These are phyloP conservation scores for Scartelaos histophorus DNA, from an alignment of 2,113 vertebrate species.

Conservation along the genomic window DNA sequence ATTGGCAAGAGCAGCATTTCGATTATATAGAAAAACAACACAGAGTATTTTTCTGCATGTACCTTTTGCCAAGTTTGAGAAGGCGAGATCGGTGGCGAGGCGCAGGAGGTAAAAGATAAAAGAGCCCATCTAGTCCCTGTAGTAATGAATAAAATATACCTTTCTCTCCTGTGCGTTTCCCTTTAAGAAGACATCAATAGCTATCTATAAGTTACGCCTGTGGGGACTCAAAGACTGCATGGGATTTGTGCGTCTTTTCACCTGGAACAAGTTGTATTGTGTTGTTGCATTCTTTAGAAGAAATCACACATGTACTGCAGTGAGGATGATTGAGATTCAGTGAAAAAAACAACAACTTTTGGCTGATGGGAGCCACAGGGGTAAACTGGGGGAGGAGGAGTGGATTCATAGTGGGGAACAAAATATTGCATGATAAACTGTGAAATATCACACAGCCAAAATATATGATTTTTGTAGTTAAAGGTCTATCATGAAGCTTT, in stretches of 20 bases:
- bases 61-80: neutral
- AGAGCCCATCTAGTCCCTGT: constrained; percentile 9
- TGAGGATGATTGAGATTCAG: neutral
- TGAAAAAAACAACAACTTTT: neutral
- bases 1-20: constrained; percentile 1
- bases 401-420: neutral
- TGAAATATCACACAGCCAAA: no score
- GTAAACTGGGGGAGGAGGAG: neutral
- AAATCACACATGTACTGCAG: neutral
- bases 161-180: constrained; percentile 1
- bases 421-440: no score
- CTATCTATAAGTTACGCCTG: constrained; percentile 17
- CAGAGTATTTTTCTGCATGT: neutral
- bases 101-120: constrained; percentile 10
- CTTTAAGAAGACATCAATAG: constrained; percentile 23
- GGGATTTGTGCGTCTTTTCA: neutral
- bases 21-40: constrained; percentile 2
- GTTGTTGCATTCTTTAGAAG: neutral
- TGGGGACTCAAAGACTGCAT: neutral
- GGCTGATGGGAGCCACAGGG: neutral
- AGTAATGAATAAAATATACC: constrained; percentile 33
- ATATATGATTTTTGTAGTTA: no score
- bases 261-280: constrained; percentile 1
- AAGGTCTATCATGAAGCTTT: no score
- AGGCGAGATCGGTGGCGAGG: neutral